Evolutionary conservation across 2,888 invertebrate species (phyloP).

Genomic region (Eristalis tenax): DNA sequence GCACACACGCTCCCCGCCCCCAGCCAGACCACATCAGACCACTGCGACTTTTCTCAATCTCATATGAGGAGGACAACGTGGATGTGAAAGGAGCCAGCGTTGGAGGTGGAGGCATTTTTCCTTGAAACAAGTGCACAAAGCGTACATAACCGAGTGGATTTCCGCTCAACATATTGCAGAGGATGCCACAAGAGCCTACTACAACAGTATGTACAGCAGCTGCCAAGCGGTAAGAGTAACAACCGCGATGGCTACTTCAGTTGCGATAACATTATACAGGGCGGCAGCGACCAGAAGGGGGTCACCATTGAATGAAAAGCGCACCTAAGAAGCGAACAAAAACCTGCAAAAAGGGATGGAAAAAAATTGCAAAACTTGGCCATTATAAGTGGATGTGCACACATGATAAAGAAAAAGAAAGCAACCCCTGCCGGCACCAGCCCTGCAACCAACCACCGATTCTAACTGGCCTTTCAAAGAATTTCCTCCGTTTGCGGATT

Average conservation of each 20-base stretch:
- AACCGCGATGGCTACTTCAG: constrained; percentile 72
- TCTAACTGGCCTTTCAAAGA: constrained; percentile 69
- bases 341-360: constrained; percentile 1
- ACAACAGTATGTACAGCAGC: constrained; percentile 48
- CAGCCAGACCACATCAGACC: neutral
- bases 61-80: constrained; percentile 14
- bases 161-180: constrained; percentile 70
- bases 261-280: constrained; percentile 60
- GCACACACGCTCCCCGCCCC: neutral
- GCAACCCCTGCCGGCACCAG: constrained; percentile 13
- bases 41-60: constrained; percentile 56
- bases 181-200: constrained; percentile 70
- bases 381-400: constrained; percentile 71
- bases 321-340: constrained; percentile 60
- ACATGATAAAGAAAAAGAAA: constrained; percentile 68
- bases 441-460: neutral
- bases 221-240: constrained; percentile 71
- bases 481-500: constrained; percentile 64
- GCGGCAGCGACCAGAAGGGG: constrained; percentile 17
- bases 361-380: constrained; percentile 61
- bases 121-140: constrained; percentile 70
- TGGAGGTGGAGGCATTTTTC: constrained; percentile 50
- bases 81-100: neutral
- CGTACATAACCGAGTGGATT: constrained; percentile 68
- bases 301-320: constrained; percentile 47